Percentiles rank a stretch among this genome's conserved stretches.
These are phyloP conservation scores for Austrolebias charrua DNA, from an alignment of 2,797 vertebrate species.

Conservation along the genomic window DNA sequence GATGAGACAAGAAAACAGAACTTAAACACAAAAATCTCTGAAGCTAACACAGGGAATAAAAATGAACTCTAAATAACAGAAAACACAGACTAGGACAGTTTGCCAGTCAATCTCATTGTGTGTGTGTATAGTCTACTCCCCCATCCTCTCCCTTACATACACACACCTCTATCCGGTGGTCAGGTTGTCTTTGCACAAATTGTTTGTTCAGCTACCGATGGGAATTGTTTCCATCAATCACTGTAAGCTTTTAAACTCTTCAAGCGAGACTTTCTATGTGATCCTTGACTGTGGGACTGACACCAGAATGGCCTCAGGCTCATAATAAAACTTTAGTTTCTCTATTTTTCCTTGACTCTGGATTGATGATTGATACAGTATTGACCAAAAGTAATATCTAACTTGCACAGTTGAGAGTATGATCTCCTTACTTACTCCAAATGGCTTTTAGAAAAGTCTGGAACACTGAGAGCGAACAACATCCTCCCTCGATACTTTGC, in stretches of 20 bases:
- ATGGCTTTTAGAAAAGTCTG: background rate
- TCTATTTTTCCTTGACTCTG: background rate
- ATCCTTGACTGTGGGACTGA: background rate
- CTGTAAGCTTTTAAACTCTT: background rate
- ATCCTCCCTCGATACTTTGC: background rate
- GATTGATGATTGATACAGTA: conserved; percentile 4
- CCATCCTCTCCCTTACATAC: background rate
- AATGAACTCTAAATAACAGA: too few relatives aligned
- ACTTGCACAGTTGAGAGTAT: background rate
- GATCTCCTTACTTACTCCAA: background rate
- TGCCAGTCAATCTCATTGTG: background rate
- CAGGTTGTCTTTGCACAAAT: too few relatives aligned
- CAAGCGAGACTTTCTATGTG: too few relatives aligned
- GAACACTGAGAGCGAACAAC: background rate
- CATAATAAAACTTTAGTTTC: background rate
- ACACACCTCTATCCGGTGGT: background rate
- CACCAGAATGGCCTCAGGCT: background rate
- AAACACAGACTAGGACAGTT: background rate
- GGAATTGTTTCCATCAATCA: background rate
- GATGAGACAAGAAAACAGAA: too few relatives aligned
- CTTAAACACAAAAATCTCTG: too few relatives aligned
- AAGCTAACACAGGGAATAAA: too few relatives aligned
- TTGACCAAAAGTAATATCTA: background rate
- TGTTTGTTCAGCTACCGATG: too few relatives aligned
- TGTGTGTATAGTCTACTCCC: background rate